Evolutionary conservation across 1,140 invertebrate species (phyloP).

Genomic region (Lamellibrachia luymesi): DNA sequence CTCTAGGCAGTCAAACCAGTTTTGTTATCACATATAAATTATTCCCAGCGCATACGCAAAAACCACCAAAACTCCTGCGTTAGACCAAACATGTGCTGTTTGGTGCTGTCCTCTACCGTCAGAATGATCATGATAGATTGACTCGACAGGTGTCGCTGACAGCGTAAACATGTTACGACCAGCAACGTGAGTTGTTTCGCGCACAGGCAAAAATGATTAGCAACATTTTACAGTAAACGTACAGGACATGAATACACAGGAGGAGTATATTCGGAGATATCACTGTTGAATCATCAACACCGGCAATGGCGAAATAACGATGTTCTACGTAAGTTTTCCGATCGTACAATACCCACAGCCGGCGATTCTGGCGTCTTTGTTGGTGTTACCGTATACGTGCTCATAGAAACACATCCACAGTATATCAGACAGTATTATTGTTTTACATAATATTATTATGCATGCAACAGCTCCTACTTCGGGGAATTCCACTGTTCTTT

Average conservation of each 20-base stretch:
- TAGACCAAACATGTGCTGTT: too few species aligned
- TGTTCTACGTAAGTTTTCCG: not conserved
- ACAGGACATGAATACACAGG: not conserved
- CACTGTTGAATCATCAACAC: not conserved
- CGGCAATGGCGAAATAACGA: not conserved
- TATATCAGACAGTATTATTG: not conserved
- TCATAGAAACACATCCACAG: not conserved
- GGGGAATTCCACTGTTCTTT: too few species aligned
- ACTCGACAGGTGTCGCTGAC: not conserved
- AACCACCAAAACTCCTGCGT: too few species aligned
- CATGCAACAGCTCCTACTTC: not conserved
- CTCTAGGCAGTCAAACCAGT: too few species aligned
- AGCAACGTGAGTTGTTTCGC: not conserved
- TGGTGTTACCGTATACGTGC: not conserved
- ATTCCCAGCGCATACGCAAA: too few species aligned
- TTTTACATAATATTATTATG: not conserved
- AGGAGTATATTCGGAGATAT: not conserved
- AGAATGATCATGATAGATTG: not conserved
- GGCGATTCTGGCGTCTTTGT: not conserved
- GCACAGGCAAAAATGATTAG: not conserved
- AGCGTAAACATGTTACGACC: not conserved
- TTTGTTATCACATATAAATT: too few species aligned
- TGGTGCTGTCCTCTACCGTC: not conserved
- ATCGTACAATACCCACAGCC: not conserved
- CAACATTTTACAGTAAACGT: not conserved